These are phyloP conservation scores for Tholera decimalis DNA, from an alignment of 2,888 invertebrate genomes.

Conservation along the genomic window DNA sequence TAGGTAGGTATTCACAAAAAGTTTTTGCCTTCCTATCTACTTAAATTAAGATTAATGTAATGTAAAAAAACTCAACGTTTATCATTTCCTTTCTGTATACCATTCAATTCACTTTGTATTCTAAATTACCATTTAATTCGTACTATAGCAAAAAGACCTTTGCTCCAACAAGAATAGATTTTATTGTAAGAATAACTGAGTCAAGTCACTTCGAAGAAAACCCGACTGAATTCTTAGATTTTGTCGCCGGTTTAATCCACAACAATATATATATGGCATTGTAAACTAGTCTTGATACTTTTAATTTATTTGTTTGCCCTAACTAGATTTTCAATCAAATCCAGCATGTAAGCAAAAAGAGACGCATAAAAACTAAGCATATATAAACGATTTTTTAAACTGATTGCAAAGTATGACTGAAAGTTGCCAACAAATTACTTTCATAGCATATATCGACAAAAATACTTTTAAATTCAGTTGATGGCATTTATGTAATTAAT, in stretches of 20 bases:
- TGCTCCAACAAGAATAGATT: constrained; percentile 12
- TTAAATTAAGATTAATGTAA: too few species aligned
- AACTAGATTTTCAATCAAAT: not conserved
- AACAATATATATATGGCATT: not conserved
- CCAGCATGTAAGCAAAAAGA: not conserved
- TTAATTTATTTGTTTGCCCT: not conserved
- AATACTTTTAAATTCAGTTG: too few species aligned
- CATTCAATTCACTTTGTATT: constrained; percentile 10
- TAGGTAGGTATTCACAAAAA: not conserved
- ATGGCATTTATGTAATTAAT: too few species aligned
- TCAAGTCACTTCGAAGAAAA: constrained; percentile 13
- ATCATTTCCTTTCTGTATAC: too few species aligned
- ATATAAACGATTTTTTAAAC: not conserved
- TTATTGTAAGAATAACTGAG: constrained; percentile 11
- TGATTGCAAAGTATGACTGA: too few species aligned
- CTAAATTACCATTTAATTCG: constrained; percentile 4
- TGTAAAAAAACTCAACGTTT: too few species aligned
- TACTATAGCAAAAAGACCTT: constrained; percentile 10
- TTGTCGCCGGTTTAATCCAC: not conserved
- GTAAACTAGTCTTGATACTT: constrained; percentile 28
- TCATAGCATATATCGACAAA: too few species aligned
- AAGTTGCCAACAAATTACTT: too few species aligned
- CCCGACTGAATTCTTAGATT: constrained; percentile 11
- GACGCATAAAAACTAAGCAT: not conserved
- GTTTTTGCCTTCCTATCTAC: too few species aligned